Conservation (phyloP, 1,140 invertebrate species). For the Drosophila orosa region DNA sequence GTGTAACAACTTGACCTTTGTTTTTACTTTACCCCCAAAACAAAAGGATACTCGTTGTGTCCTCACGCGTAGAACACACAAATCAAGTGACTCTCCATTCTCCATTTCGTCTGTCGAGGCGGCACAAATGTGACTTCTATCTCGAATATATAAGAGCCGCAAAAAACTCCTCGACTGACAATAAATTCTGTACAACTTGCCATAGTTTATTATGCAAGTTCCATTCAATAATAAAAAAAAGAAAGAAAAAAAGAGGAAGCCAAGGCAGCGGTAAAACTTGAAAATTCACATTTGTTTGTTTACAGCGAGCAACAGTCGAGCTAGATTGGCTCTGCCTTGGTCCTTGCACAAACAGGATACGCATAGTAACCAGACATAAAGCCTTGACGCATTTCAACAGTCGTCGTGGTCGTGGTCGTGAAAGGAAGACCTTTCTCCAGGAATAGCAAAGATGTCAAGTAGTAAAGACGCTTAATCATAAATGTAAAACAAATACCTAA, state of each 20-base stretch:
- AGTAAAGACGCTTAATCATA: conserved; percentile 49
- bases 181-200: conserved; percentile 29
- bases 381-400: conserved; percentile 43
- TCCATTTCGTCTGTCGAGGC: conserved; percentile 9
- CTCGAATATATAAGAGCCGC: conserved; percentile 3
- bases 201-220: conserved; percentile 47
- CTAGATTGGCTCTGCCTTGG: conserved; percentile 9
- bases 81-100: conserved; percentile 25
- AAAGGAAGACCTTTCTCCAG: conserved; percentile 4
- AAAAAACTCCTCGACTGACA: conserved; percentile 18
- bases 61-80: conserved; percentile 23
- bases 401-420: conserved; percentile 3
- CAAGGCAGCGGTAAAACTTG: conserved; percentile 30
- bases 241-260: not conserved
- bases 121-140: conserved; percentile 9
- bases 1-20: not conserved
- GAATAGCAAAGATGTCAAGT: conserved; percentile 9
- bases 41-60: not conserved
- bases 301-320: conserved; percentile 26
- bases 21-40: not conserved
- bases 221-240: conserved; percentile 32
- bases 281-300: conserved; percentile 52
- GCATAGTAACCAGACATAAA: conserved; percentile 6
- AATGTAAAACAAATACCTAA: conserved; percentile 38
- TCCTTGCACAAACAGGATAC: conserved; percentile 2